Evolutionary conservation across 2,888 invertebrate species (phyloP).

Genomic region (Athalia cordata): DNA sequence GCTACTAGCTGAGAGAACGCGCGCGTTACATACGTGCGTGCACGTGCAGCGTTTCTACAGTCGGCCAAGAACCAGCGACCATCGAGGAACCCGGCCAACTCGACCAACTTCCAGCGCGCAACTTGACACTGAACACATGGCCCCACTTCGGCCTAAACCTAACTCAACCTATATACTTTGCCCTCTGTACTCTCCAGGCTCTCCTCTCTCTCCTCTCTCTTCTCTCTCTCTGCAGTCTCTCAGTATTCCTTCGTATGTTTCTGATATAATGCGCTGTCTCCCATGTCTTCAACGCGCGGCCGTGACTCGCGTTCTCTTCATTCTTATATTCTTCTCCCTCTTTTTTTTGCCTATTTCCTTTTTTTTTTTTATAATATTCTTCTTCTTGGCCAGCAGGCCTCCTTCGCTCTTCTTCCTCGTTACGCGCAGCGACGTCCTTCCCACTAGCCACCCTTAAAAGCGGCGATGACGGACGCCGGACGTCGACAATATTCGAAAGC

Average conservation of each 20-base stretch:
- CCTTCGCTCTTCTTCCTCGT: not conserved
- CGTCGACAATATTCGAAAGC: conserved; percentile 26
- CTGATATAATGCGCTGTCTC: not conserved
- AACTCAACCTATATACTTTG: conserved; percentile 61
- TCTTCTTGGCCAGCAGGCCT: conserved; percentile 30
- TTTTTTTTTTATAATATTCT: not conserved
- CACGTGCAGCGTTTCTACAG: conserved; percentile 26
- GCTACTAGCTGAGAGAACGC: not conserved
- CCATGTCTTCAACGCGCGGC: not conserved
- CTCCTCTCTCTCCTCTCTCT: conserved; percentile 43
- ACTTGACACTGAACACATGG: conserved; percentile 73
- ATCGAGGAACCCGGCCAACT: conserved; percentile 43
- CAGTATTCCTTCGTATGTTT: conserved; percentile 17
- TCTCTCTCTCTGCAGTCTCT: too few relatives aligned
- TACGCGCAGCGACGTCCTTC: not conserved
- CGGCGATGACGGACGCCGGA: not conserved
- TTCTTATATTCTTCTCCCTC: too few relatives aligned
- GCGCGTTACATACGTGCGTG: conserved; percentile 51
- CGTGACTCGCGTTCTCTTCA: not conserved
- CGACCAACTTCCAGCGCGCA: conserved; percentile 58
- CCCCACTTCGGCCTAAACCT: conserved; percentile 70
- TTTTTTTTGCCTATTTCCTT: not conserved
- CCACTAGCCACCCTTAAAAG: not conserved
- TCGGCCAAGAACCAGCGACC: conserved; percentile 32
- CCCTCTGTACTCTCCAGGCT: conserved; percentile 56